Evolutionary conservation across 37 sponge, comb jelly and placozoan genomes (phyloP), one percentile per base, ranked within the genome.

Genomic region (Spongilla lacustris): DNA sequence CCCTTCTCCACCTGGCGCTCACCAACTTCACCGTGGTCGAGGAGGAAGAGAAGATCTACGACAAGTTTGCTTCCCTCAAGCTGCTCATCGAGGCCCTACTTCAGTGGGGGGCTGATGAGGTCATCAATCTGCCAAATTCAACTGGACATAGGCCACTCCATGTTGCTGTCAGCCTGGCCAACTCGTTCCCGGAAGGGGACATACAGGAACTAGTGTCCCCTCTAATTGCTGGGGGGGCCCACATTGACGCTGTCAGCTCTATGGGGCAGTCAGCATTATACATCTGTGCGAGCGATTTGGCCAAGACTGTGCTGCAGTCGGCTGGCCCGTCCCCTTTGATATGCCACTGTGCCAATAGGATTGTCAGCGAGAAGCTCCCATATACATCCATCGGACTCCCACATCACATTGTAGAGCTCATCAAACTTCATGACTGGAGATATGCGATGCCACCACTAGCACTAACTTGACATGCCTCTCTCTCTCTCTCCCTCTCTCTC

Each of bases 1-100:
- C 88, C 25, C 85, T 94, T 23, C 94, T 94, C 29, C 94, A 94
- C 74, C 88, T 90, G 30, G 81, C 90, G 21, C 83, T 94, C 10
- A 74, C 77, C 22, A 82, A 88, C 77, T 79, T 89, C 50, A 50
- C 38, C 0, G 69, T 87, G 10, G 31, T 58, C 5, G 82, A 81
- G 17, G 78, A 85, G 12, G 82, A 81, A 32, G 78, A 83, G 10
- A 68, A 83, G 0, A 35, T 90, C 1, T 74, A 78, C n/a, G 81
- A 80, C 35, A 81, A 84, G 36, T 87, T 81, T 74, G 23, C 74
- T 4, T 68, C 76, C 34, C 70, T 90, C 2, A 33, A 25, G 11
- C 68, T 24, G 2, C 74, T 94, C 13, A 66, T 94, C 12, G 33
- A 74, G 23, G 91, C 94, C 0, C 78, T 94, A 24, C 75, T 94